phyloP scores from a whole-genome alignment of 2,113 vertebrate species.

The Aphyosemion australe region DNA sequence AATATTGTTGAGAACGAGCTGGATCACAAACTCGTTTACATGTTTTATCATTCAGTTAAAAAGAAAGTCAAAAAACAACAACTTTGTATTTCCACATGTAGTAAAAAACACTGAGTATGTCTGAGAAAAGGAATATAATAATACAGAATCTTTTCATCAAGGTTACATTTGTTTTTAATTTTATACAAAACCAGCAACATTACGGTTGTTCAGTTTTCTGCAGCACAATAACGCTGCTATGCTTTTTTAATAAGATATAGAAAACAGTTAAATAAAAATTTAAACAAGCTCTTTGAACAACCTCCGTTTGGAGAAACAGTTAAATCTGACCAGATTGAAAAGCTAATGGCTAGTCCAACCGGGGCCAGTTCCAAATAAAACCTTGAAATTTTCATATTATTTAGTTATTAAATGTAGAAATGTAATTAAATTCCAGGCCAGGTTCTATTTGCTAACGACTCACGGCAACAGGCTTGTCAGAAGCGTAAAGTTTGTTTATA shows the following conservation, averaged over 20 bases:
- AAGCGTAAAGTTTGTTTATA: too few relatives aligned
- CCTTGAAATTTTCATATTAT: too few relatives aligned
- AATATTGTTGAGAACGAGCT: constrained; percentile 67
- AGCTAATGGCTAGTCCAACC: too few relatives aligned
- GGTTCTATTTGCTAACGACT: too few relatives aligned
- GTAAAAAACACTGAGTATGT: constrained; percentile 23
- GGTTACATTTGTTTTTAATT: constrained; percentile 53
- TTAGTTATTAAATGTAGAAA: too few relatives aligned
- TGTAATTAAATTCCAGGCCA: too few relatives aligned
- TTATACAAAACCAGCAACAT: constrained; percentile 66
- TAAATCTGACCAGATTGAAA: too few relatives aligned
- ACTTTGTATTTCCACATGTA: constrained; percentile 32
- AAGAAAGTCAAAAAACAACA: constrained; percentile 17
- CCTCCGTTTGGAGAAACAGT: too few relatives aligned
- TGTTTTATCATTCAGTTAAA: constrained; percentile 16
- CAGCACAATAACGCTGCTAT: constrained; percentile 48
- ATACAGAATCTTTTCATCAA: constrained; percentile 51
- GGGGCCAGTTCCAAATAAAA: too few relatives aligned
- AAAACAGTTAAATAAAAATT: constrained; percentile 35
- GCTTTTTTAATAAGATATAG: constrained; percentile 49
- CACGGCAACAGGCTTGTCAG: too few relatives aligned
- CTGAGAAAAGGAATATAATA: constrained; percentile 25
- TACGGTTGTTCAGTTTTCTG: constrained; percentile 57
- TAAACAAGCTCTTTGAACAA: not conserved
- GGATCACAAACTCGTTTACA: constrained; percentile 59